Conservation (phyloP, 2,113 vertebrate genomes). For the Caretta caretta region DNA sequence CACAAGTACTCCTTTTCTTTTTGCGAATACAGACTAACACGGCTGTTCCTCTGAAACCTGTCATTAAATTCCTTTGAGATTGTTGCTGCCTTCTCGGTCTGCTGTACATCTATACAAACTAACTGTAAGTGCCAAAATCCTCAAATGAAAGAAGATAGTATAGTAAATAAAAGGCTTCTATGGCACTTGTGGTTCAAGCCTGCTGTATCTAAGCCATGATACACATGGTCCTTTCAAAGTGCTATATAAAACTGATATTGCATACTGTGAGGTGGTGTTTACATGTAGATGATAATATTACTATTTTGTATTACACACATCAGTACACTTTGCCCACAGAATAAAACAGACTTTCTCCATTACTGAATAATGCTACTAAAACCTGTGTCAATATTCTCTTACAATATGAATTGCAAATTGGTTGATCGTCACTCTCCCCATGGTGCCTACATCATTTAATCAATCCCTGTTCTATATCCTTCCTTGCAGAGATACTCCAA, state of each 20-base stretch:
- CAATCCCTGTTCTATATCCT: not conserved
- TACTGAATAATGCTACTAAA: not conserved
- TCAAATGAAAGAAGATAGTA: not conserved
- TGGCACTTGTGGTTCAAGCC: rapidly evolving
- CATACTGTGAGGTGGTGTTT: not conserved
- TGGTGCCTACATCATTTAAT: not conserved
- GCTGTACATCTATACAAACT: not conserved
- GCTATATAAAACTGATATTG: not conserved
- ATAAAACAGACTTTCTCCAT: not conserved
- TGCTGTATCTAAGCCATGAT: not conserved
- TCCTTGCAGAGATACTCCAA: no score
- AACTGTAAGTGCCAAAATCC: not conserved
- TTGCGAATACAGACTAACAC: no score
- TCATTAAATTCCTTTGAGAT: not conserved
- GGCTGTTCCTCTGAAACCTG: no score
- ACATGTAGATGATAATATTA: not conserved
- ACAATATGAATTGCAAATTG: not conserved
- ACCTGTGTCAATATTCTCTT: not conserved
- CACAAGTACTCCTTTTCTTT: no score
- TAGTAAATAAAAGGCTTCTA: not conserved
- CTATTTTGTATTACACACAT: not conserved
- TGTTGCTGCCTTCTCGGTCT: not conserved
- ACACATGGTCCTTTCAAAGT: not conserved
- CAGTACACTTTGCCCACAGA: not conserved
- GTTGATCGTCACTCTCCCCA: not conserved